Conservation (phyloP, 2,888 invertebrate species). For the Perdita meconis region DNA sequence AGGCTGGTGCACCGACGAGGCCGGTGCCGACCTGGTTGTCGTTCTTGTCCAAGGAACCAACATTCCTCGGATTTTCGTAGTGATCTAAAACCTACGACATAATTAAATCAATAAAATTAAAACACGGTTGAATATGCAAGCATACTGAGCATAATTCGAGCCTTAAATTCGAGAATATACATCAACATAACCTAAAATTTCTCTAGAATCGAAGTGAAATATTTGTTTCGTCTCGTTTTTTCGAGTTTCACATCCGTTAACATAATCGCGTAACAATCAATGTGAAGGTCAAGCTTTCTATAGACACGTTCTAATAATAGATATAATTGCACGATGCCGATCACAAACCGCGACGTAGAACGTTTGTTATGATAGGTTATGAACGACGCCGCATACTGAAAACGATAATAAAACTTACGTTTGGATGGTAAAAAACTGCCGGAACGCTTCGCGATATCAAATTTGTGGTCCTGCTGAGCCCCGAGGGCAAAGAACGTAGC, state of each 20-base stretch:
- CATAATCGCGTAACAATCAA: not conserved
- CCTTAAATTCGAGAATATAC: not conserved
- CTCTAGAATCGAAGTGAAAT: not conserved
- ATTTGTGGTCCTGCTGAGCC: constrained; percentile 72
- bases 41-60: constrained; percentile 97
- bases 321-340: constrained; percentile 78
- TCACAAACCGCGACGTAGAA: constrained; percentile 14
- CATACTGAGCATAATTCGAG: not conserved
- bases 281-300: constrained; percentile 22
- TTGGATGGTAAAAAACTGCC: constrained; percentile 89
- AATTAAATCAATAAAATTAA: not conserved
- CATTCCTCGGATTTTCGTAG: constrained; percentile 99
- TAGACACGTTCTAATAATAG: constrained; percentile 69
- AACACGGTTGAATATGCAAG: too few species aligned
- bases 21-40: constrained; percentile 98
- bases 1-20: constrained; percentile 99
- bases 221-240: not conserved
- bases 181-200: constrained; percentile 38
- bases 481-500: constrained; percentile 74
- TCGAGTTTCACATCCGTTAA: not conserved
- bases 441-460: constrained; percentile 84
- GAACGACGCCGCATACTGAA: constrained; percentile 20
- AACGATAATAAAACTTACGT: constrained; percentile 86
- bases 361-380: constrained; percentile 33
- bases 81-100: constrained; percentile 95